Conservation (phyloP, 1,140 invertebrate genomes). For the Drosophila ohnishii region DNA sequence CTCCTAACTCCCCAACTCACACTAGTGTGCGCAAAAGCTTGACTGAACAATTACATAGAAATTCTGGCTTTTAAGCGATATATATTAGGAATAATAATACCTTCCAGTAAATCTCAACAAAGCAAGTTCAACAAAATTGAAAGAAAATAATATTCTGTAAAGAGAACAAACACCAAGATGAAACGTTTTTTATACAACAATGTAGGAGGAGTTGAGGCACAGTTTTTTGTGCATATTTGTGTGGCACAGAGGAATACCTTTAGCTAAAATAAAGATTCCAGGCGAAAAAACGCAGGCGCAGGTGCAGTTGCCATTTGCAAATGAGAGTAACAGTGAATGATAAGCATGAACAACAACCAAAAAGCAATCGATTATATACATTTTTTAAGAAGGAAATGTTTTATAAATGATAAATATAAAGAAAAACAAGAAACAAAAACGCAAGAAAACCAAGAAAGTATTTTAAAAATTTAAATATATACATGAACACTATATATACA, state of each 20-base stretch:
- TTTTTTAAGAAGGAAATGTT: conserved; percentile 77
- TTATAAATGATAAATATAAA: conserved; percentile 60
- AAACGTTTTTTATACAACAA: conserved; percentile 64
- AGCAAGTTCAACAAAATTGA: conserved; percentile 37
- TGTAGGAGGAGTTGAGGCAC: conserved; percentile 38
- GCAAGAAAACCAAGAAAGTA: conserved; percentile 70
- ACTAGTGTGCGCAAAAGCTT: conserved; percentile 71
- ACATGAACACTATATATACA: conserved; percentile 74
- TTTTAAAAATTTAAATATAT: conserved; percentile 82
- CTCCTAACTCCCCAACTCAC: conserved; percentile 14
- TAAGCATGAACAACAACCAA: conserved; percentile 66
- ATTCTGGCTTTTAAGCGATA: conserved; percentile 63
- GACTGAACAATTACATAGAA: conserved; percentile 64
- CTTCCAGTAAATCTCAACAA: conserved; percentile 60
- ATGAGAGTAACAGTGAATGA: conserved; percentile 30
- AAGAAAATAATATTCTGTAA: conserved; percentile 19
- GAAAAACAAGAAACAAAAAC: conserved; percentile 10
- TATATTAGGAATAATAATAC: conserved; percentile 62
- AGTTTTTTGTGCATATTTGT: conserved; percentile 55
- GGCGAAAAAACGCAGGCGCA: conserved; percentile 33
- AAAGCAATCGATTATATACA: conserved; percentile 80
- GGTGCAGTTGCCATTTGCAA: no score
- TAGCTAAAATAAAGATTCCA: conserved; percentile 7
- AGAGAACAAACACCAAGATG: conserved; percentile 56
- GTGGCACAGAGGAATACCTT: conserved; percentile 21